A percentile compares a stretch with the other conserved stretches of the same genome.
phyloP scores from a whole-genome alignment of 2,797 vertebrate species.

The Anguilla marmorata region DNA sequence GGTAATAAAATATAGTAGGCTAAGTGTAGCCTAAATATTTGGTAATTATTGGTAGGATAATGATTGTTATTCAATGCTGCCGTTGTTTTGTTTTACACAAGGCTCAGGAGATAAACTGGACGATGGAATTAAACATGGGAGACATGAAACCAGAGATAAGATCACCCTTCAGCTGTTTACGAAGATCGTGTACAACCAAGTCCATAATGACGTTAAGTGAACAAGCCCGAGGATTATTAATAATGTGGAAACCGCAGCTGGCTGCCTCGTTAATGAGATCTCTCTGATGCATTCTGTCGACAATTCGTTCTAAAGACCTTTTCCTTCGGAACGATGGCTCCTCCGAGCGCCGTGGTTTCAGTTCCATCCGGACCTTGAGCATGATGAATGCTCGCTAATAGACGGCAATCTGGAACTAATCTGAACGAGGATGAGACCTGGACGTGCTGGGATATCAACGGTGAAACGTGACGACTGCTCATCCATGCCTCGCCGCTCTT shows the following conservation, averaged over 20 bases:
- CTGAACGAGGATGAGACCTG: not conserved
- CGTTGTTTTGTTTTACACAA: not conserved
- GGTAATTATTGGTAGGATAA: not conserved
- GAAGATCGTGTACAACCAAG: conserved; percentile 10
- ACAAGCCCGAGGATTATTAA: conserved; percentile 28
- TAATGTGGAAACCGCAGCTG: not conserved
- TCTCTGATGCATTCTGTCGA: not conserved
- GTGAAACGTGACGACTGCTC: not conserved
- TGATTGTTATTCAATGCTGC: not conserved
- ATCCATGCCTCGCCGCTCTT: not conserved
- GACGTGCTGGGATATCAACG: not conserved
- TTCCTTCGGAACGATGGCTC: conserved; percentile 5
- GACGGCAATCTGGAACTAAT: not conserved
- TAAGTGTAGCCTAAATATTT: not conserved
- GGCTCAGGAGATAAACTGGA: not conserved
- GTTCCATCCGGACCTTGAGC: conserved; percentile 21
- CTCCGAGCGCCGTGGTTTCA: not conserved
- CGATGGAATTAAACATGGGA: conserved; percentile 6
- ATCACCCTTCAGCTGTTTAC: conserved; percentile 28
- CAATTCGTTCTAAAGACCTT: conserved; percentile 4
- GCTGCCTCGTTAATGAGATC: not conserved
- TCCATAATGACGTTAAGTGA: conserved; percentile 7
- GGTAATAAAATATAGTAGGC: not conserved
- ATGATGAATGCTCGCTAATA: not conserved
- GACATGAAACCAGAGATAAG: not conserved